A percentile compares a stretch with the other conserved stretches of the same genome.
phyloP scores from a whole-genome alignment of 2,797 vertebrate genomes.

The Gallinago solitaria region DNA sequence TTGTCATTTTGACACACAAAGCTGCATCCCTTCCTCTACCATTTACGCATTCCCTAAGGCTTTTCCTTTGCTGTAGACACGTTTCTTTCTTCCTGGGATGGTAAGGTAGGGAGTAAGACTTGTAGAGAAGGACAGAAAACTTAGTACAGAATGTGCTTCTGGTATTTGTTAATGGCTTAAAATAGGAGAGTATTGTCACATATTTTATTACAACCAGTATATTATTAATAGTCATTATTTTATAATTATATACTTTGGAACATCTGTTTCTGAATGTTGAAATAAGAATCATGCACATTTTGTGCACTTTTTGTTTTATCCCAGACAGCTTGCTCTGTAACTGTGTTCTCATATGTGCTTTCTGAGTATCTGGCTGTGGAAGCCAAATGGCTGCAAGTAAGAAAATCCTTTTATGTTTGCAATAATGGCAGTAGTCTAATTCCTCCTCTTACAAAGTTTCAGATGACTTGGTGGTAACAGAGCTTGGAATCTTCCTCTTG shows the following conservation, averaged over 20 bases:
- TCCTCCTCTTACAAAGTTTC: conserved; percentile 29
- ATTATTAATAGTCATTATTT: conserved; percentile 29
- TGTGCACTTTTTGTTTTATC: neutral
- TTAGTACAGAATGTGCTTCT: neutral
- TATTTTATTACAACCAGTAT: conserved; percentile 55
- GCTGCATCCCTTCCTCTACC: neutral
- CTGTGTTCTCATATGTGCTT: neutral
- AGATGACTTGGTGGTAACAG: conserved; percentile 30
- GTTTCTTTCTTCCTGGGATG: neutral
- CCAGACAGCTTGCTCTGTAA: neutral
- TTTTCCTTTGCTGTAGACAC: neutral
- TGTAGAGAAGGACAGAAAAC: neutral
- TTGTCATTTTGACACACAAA: neutral
- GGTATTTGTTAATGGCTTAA: neutral
- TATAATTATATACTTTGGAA: neutral
- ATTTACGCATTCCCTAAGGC: neutral
- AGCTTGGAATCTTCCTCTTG: conserved; percentile 72
- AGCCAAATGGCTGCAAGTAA: neutral
- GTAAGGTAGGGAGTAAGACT: neutral
- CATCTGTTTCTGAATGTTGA: neutral
- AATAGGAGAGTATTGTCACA: neutral
- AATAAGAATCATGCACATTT: neutral
- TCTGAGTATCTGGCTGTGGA: neutral
- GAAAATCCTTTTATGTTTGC: neutral
- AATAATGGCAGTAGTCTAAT: neutral